phyloP scores from a whole-genome alignment of 1,140 invertebrate species.

The Diprion similis region DNA sequence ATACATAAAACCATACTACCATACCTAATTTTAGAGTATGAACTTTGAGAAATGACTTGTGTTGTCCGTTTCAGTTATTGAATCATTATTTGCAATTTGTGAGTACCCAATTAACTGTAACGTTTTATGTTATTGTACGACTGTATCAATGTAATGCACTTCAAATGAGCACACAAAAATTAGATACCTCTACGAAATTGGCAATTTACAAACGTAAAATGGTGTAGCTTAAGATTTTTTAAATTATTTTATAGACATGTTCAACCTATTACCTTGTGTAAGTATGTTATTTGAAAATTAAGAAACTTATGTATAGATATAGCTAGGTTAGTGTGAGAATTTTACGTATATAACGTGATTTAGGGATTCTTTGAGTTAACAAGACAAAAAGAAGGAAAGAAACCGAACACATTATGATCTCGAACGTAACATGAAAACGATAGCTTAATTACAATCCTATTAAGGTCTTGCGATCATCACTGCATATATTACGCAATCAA shows the following conservation, averaged over 20 bases:
- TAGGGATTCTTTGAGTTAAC: neutral
- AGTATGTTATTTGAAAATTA: neutral
- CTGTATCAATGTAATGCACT: too few species aligned
- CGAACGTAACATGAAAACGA: neutral
- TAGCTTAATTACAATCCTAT: neutral
- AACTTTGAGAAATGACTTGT: too few species aligned
- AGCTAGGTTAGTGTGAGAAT: too few species aligned
- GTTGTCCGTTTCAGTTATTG: too few species aligned
- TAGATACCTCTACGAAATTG: too few species aligned
- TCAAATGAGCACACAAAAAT: too few species aligned
- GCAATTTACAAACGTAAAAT: too few species aligned
- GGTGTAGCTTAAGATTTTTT: neutral
- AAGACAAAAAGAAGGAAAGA: neutral
- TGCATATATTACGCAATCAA: too few species aligned
- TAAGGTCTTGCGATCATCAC: too few species aligned
- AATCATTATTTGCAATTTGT: too few species aligned
- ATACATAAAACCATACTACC: neutral
- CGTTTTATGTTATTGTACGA: neutral
- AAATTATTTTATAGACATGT: neutral
- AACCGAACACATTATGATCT: conserved; percentile 1
- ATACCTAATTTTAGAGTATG: too few species aligned
- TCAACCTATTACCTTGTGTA: neutral
- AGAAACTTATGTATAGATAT: neutral
- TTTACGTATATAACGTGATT: too few species aligned
- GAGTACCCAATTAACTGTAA: neutral